Evolutionary conservation across 2,888 invertebrate genomes (phyloP).

Genomic region (Eupelmus urozonus): DNA sequence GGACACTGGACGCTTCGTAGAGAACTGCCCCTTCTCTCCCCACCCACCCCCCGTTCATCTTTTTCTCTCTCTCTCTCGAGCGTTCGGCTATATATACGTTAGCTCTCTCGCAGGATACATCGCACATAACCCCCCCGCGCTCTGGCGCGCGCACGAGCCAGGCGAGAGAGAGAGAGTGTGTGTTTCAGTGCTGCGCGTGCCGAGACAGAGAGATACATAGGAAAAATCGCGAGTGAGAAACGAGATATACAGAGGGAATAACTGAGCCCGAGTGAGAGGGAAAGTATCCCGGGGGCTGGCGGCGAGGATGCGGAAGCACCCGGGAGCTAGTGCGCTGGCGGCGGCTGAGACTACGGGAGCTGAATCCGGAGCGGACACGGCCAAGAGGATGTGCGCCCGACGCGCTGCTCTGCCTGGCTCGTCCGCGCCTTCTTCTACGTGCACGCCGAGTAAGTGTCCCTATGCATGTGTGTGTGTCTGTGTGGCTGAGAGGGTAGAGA

Average conservation of each 20-base stretch:
- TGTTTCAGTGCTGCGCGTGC: no score
- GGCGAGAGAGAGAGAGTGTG: no score
- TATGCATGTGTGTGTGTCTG: neutral
- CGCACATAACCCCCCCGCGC: neutral
- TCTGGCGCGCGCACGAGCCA: no score
- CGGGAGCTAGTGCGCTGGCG: conserved; percentile 4
- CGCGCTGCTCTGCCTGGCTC: neutral
- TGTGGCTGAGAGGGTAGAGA: neutral
- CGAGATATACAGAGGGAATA: neutral
- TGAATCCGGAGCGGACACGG: no score
- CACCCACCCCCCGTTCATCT: no score
- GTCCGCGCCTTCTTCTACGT: neutral
- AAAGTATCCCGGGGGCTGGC: neutral
- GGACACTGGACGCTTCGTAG: no score
- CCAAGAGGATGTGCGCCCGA: no score
- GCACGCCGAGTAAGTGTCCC: conserved; percentile 30
- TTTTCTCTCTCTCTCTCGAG: no score
- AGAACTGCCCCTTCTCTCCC: no score
- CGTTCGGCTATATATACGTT: no score
- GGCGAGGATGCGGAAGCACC: neutral
- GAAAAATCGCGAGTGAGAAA: neutral
- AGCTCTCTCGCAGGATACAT: no score
- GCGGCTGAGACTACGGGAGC: neutral
- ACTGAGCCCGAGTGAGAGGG: neutral
- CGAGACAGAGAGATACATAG: no score